phyloP scores from a whole-genome alignment of 2,113 vertebrate species.

The Bostrychus sinensis region DNA sequence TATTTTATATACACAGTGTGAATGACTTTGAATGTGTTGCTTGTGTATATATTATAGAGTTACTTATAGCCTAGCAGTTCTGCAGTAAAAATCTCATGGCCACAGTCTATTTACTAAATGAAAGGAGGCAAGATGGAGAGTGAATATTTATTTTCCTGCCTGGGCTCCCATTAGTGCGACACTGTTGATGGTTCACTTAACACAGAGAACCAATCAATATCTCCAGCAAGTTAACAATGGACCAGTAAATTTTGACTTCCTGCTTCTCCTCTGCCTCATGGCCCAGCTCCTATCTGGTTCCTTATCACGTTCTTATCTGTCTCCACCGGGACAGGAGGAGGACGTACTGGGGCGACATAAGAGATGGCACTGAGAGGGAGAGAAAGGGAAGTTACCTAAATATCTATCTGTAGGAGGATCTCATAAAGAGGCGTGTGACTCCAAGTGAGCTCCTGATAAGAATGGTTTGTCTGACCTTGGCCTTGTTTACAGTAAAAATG shows the following conservation, averaged over 20 bases:
- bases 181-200: slow-evolving; percentile 49
- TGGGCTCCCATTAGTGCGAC: slow-evolving; percentile 34
- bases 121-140: slow-evolving; percentile 13
- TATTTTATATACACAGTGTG: not conserved
- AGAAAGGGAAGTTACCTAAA: slow-evolving; percentile 20
- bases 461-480: too few relatives aligned
- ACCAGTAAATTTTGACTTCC: slow-evolving; percentile 49
- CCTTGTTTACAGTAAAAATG: too few relatives aligned
- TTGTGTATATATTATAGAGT: too few relatives aligned
- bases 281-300: slow-evolving; percentile 56
- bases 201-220: slow-evolving; percentile 42
- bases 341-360: not conserved
- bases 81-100: not conserved
- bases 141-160: slow-evolving; percentile 26
- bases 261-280: slow-evolving; percentile 46
- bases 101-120: slow-evolving; percentile 12
- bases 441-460: slow-evolving; percentile 3
- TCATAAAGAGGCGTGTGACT: slow-evolving; percentile 27
- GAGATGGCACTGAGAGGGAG: not conserved
- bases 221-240: slow-evolving; percentile 42
- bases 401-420: slow-evolving; percentile 2
- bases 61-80: not conserved
- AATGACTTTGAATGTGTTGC: not conserved
- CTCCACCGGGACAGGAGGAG: slow-evolving; percentile 32
- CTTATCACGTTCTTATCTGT: slow-evolving; percentile 59